Conservation (phyloP, 2,888 invertebrate species). For the Busseola fusca region DNA sequence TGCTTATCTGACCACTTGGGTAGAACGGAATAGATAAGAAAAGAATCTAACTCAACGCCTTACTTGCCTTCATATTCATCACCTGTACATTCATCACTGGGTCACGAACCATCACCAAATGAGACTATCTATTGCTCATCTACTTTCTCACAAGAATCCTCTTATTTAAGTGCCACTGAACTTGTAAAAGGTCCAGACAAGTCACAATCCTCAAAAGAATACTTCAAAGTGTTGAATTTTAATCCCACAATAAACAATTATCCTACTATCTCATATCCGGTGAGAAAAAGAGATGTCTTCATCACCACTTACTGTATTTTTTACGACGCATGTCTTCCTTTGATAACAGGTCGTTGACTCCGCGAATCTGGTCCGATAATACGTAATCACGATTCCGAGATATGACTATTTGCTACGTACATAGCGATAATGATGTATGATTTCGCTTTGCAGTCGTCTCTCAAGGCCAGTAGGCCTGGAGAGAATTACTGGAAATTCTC, state of each 20-base stretch:
- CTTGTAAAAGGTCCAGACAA: conserved; percentile 31
- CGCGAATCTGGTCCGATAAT: conserved; percentile 60
- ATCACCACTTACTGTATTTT: conserved; percentile 50
- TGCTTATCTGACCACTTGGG: background rate
- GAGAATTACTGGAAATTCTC: conserved; percentile 24
- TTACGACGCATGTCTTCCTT: conserved; percentile 33
- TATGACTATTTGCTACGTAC: conserved; percentile 51
- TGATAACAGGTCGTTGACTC: conserved; percentile 66
- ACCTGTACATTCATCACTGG: background rate
- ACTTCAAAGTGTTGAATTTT: conserved; percentile 50
- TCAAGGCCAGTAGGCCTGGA: conserved; percentile 44
- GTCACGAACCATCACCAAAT: background rate
- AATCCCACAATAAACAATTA: conserved; percentile 61
- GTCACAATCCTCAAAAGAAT: conserved; percentile 28
- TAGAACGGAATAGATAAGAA: no score
- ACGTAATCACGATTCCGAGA: conserved; percentile 59
- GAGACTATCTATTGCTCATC: background rate
- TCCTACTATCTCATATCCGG: conserved; percentile 63
- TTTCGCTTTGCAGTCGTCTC: conserved; percentile 37
- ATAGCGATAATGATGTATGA: conserved; percentile 46
- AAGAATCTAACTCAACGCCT: background rate
- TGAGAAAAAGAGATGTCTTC: conserved; percentile 56
- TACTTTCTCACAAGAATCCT: conserved; percentile 13
- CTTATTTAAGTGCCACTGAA: conserved; percentile 32
- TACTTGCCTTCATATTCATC: background rate